Percentiles rank a stretch among this genome's conserved stretches.
phyloP scores from a whole-genome alignment of 2,888 invertebrate species.

The Embidobia sp. region DNA sequence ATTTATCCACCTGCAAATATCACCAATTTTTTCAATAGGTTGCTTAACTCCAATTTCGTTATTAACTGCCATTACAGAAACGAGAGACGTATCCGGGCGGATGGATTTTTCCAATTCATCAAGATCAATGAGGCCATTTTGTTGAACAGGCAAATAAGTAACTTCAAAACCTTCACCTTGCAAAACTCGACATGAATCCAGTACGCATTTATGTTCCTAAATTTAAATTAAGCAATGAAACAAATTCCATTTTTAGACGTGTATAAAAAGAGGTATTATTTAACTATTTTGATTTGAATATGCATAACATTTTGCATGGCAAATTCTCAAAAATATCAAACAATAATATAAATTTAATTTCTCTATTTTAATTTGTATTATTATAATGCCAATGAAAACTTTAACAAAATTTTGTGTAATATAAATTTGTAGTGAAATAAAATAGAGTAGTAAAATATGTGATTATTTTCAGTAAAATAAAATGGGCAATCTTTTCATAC shows the following conservation, averaged over 20 bases:
- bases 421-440: too few relatives aligned
- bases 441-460: too few relatives aligned
- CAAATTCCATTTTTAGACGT: neutral
- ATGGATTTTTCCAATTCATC: constrained; percentile 90
- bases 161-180: constrained; percentile 97
- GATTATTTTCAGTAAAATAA: too few relatives aligned
- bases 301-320: too few relatives aligned
- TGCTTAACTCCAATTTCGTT: constrained; percentile 99
- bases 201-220: constrained; percentile 99
- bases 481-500: too few relatives aligned
- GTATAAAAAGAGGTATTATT: too few relatives aligned
- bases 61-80: constrained; percentile 98
- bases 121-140: constrained; percentile 92
- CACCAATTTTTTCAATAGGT: constrained; percentile 95
- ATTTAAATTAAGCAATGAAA: neutral
- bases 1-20: constrained; percentile 92
- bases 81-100: constrained; percentile 94
- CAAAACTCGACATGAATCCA: constrained; percentile 97
- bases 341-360: too few relatives aligned
- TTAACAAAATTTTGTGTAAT: too few relatives aligned
- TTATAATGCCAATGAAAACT: too few relatives aligned
- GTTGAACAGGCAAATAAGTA: constrained; percentile 96
- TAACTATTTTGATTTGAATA: too few relatives aligned
- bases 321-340: too few relatives aligned
- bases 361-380: too few relatives aligned